Evolutionary conservation across 30 jellyfish, hydroid and myxozoan genomes (phyloP), one percentile per base, ranked within the genome.

Genomic region (Aurelia aurita complex sp. Pacific): DNA sequence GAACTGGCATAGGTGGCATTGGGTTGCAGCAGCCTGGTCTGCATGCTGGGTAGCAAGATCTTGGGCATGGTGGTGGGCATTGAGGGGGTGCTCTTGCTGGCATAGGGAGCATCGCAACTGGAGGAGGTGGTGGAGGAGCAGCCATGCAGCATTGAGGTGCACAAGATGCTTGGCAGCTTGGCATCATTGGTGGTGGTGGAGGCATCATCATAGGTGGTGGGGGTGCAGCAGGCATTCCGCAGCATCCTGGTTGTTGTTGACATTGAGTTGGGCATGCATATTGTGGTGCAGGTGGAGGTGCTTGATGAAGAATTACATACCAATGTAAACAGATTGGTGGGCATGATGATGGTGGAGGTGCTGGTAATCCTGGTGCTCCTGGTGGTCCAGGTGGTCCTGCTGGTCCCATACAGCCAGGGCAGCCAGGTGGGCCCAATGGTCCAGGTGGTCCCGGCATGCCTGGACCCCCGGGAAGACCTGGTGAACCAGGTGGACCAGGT

Each of bases 121-220:
- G 77, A 16, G 88, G 78, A 52, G 97, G 90, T 66, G 96, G 98
- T 35, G 89, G 85, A 36, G 90, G 91, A 19, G 97, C 85, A 14
- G 89, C 80, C 94, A 83, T 77, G 86, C 97, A 87, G 50, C 97
- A 92, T 38, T 73, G 88, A 2, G 98, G 98, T 10, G 98, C 98
- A 74, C 98, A 92, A 8, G 92, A 80, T 52, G 98, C 94, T 64
- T 88, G 96, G 78, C 98, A 92, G 76, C 88, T 74, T 72, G 91
- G 97, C 91, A 87, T 80, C 52, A 83, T 78, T 70, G 96, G 83
- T 70, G 97, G 88, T 65, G 73, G 91, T 3, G 98, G 98, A 10
- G 91, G 97, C 82, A 82, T 94, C 87, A 92, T 88, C 74, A 84
- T 85, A 3, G 94, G 94, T 67, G 96, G 94, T 50, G 94, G 94